Evolutionary conservation across 2,888 invertebrate species (phyloP).

Genomic region (Abscondita cerata): DNA sequence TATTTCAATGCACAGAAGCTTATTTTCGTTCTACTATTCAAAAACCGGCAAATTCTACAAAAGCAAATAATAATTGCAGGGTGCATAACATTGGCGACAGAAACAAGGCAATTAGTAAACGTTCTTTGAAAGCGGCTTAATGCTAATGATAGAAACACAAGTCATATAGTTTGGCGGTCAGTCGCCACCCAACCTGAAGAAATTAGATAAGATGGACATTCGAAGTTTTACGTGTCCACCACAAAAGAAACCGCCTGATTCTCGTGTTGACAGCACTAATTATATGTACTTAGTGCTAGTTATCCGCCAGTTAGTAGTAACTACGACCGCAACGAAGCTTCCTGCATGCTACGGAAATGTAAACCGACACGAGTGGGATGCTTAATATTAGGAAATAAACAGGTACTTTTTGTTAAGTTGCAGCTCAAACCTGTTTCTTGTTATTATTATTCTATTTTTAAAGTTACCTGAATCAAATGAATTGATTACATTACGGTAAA

Average conservation of each 20-base stretch:
- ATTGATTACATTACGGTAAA: too few relatives aligned
- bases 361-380: conserved; percentile 8
- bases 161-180: conserved; percentile 27
- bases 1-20: not conserved
- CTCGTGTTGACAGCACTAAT: conserved; percentile 41
- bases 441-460: too few relatives aligned
- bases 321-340: conserved; percentile 21
- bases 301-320: conserved; percentile 40
- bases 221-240: conserved; percentile 26
- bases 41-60: conserved; percentile 9
- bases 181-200: conserved; percentile 39
- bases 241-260: conserved; percentile 33
- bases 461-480: too few relatives aligned
- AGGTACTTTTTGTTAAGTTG: not conserved
- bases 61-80: conserved; percentile 28
- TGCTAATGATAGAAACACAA: conserved; percentile 37
- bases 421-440: too few relatives aligned
- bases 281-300: conserved; percentile 39
- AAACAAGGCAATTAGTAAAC: conserved; percentile 42
- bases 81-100: conserved; percentile 26
- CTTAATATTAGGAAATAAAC: not conserved
- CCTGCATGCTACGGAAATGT: conserved; percentile 24
- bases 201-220: conserved; percentile 30
- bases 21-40: not conserved
- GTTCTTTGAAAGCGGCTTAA: conserved; percentile 36